Evolutionary conservation across 2,888 invertebrate species (phyloP).

Genomic region (Druceiella hillmani): DNA sequence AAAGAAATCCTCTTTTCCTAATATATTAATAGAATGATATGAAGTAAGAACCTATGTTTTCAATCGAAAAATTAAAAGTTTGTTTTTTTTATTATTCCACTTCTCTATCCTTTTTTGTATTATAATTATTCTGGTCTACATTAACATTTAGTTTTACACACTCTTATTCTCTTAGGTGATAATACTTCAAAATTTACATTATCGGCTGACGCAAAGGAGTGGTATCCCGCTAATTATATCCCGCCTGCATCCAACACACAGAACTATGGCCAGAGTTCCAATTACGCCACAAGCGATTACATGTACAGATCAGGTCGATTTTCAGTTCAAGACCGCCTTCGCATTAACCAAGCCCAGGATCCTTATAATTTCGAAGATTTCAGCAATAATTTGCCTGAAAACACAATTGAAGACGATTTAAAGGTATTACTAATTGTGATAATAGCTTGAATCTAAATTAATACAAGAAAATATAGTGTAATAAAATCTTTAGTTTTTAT

Average conservation of each 20-base stretch:
- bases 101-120: constrained; percentile 23
- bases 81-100: constrained; percentile 6
- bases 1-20: no score
- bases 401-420: no score
- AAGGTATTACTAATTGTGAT: no score
- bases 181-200: constrained; percentile 43
- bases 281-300: no score
- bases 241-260: constrained; percentile 21
- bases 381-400: no score
- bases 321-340: constrained; percentile 45
- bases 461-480: no score
- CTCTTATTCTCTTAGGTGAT: constrained; percentile 27
- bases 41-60: no score
- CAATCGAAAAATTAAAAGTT: constrained; percentile 25
- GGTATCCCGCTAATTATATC: constrained; percentile 52
- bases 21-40: no score
- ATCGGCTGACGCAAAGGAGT: constrained; percentile 56
- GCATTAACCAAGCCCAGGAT: constrained; percentile 39
- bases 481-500: no score
- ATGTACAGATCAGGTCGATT: constrained; percentile 34
- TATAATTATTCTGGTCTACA: constrained; percentile 4
- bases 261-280: constrained; percentile 29
- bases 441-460: no score
- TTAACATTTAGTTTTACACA: neutral
- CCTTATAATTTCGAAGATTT: constrained; percentile 40